A percentile compares a stretch with the other conserved stretches of the same genome.
phyloP scores from a whole-genome alignment of 2,888 invertebrate genomes.

The Apamea monoglypha region DNA sequence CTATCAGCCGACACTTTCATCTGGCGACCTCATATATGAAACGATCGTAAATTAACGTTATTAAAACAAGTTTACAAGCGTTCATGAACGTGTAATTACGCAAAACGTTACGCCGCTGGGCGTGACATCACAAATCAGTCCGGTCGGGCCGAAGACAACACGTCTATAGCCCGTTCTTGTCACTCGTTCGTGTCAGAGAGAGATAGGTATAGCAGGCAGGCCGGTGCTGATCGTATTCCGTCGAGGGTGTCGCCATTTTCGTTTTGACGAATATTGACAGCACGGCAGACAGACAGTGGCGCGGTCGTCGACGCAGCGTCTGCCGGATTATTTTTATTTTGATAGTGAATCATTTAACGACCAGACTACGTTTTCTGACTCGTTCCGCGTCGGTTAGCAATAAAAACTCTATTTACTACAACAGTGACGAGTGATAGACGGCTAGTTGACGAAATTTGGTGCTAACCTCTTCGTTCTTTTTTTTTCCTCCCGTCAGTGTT shows the following conservation, averaged over 20 bases:
- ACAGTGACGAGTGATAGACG: conserved; percentile 82
- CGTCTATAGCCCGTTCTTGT: conserved; percentile 80
- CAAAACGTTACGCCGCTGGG: conserved; percentile 91
- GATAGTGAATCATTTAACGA: conserved; percentile 88
- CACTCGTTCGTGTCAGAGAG: conserved; percentile 68
- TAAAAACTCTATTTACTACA: conserved; percentile 79
- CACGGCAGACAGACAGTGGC: conserved; percentile 90
- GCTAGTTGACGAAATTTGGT: conserved; percentile 82
- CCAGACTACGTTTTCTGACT: conserved; percentile 77
- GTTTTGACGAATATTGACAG: conserved; percentile 94
- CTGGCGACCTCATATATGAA: conserved; percentile 83
- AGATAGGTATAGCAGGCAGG: conserved; percentile 78
- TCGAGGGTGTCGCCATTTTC: conserved; percentile 93
- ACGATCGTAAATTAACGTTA: conserved; percentile 87
- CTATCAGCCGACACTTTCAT: conserved; percentile 84
- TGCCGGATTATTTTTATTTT: conserved; percentile 89
- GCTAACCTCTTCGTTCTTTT: conserved; percentile 88
- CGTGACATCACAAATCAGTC: conserved; percentile 91
- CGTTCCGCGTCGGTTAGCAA: conserved; percentile 76
- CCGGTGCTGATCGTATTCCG: conserved; percentile 89
- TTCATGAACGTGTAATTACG: conserved; percentile 88
- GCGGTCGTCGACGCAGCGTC: conserved; percentile 89
- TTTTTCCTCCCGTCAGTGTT: conserved; percentile 83
- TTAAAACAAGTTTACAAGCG: conserved; percentile 88
- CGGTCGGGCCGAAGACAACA: conserved; percentile 87